Conservation (phyloP, 1,140 invertebrate genomes). For the Odontomachus brunneus region DNA sequence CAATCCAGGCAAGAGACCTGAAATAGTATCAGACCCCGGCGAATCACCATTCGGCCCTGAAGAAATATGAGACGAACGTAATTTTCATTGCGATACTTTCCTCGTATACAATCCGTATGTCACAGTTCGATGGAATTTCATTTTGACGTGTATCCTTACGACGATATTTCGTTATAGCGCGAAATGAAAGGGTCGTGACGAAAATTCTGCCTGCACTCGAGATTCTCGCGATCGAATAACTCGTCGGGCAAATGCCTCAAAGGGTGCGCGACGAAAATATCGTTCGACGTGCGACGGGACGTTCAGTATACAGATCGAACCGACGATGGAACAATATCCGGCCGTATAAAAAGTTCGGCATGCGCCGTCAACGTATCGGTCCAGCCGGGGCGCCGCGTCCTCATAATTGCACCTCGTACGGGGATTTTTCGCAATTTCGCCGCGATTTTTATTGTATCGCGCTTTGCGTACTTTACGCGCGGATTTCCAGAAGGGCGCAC, state of each 20-base stretch:
- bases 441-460: constrained; percentile 51
- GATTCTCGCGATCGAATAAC: constrained; percentile 8
- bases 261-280: constrained; percentile 26
- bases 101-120: too few species aligned
- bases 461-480: constrained; percentile 52
- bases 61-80: too few species aligned
- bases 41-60: too few species aligned
- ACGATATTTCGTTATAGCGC: constrained; percentile 9
- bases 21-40: too few species aligned
- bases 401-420: constrained; percentile 39
- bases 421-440: constrained; percentile 53
- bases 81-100: too few species aligned
- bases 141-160: constrained; percentile 6
- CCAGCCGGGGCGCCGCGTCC: too few species aligned
- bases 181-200: constrained; percentile 51
- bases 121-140: neutral
- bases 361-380: too few species aligned
- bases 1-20: too few species aligned
- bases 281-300: neutral
- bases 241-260: neutral
- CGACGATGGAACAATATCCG: constrained; percentile 23
- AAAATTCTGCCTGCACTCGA: neutral
- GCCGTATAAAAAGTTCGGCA: constrained; percentile 30
- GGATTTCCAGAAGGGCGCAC: constrained; percentile 32
- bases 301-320: neutral